phyloP scores from a whole-genome alignment of 2,113 vertebrate species.

The Urocolius indicus region DNA sequence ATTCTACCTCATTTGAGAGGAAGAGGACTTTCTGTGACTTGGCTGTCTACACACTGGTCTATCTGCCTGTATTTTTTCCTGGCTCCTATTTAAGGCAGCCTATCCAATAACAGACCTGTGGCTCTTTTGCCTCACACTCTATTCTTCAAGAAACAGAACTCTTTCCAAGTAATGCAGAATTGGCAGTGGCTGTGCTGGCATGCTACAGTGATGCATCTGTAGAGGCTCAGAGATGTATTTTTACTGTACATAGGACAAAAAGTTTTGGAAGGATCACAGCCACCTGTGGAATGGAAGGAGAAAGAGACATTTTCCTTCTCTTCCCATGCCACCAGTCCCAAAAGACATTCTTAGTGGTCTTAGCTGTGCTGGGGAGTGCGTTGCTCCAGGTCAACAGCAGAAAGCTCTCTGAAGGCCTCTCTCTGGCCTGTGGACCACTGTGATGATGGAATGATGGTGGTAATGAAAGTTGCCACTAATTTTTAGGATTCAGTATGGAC shows the following conservation, averaged over 20 bases:
- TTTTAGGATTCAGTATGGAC: neutral
- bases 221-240: neutral
- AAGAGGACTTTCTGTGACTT: neutral
- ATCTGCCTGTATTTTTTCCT: neutral
- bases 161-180: neutral
- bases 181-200: neutral
- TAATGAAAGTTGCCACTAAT: neutral
- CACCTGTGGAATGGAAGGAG: neutral
- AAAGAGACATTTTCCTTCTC: neutral
- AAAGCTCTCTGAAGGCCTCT: neutral
- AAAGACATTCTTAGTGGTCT: accelerated
- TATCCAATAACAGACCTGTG: neutral
- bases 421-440: neutral
- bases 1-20: neutral
- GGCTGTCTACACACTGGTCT: neutral
- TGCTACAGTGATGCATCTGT: neutral
- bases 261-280: neutral
- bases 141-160: neutral
- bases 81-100: neutral
- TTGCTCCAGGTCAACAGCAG: neutral
- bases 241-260: neutral
- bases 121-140: neutral
- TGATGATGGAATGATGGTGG: neutral
- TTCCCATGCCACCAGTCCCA: accelerated
- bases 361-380: neutral